Conservation (phyloP, 2,113 vertebrate genomes). For the Podiceps cristatus region DNA sequence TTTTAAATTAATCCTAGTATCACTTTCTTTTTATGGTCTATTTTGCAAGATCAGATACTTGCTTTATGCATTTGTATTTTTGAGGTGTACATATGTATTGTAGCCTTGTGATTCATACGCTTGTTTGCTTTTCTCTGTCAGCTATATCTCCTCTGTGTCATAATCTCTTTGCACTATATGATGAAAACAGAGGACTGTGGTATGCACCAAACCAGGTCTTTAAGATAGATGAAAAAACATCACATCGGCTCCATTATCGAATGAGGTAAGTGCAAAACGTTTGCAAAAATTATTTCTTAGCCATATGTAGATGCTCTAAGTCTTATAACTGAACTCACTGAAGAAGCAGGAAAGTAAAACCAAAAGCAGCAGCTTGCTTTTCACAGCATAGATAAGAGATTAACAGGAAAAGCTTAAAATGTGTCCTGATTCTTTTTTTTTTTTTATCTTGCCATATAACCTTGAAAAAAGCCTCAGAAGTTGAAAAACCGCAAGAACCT, state of each 20-base stretch:
- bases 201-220: conserved; percentile 90
- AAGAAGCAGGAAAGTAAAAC: neutral
- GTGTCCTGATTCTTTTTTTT: neutral
- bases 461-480: neutral
- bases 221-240: conserved; percentile 85
- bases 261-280: conserved; percentile 85
- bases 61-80: neutral
- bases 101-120: neutral
- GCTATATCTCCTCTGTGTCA: conserved; percentile 94
- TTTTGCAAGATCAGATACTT: neutral
- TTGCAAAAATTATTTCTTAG: neutral
- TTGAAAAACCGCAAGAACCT: neutral
- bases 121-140: conserved; percentile 49
- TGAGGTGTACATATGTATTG: accelerated
- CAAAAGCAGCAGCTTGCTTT: neutral
- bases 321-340: neutral
- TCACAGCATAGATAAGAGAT: neutral
- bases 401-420: neutral
- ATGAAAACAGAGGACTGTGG: conserved; percentile 86
- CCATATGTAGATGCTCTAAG: neutral
- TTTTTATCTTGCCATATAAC: neutral
- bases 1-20: neutral
- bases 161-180: conserved; percentile 92
- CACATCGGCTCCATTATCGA: conserved; percentile 88
- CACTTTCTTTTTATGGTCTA: neutral